These are phyloP conservation scores for Pteria penguin DNA, from an alignment of 2,888 invertebrate species.

Conservation along the genomic window DNA sequence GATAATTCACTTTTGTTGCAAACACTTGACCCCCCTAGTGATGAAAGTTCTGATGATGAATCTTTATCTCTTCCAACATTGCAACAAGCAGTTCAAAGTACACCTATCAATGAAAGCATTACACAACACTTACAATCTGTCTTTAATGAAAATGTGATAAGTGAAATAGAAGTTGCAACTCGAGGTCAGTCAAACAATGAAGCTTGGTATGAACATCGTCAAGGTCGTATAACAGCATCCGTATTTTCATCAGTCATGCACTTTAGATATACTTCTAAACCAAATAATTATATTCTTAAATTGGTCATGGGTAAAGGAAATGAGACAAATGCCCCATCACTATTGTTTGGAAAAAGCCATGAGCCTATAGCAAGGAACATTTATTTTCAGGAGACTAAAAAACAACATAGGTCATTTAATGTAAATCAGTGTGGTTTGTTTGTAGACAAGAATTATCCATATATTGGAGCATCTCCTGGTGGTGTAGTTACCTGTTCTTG, in stretches of 20 bases:
- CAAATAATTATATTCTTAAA: too few species aligned
- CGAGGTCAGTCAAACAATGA: background rate
- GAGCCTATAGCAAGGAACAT: slow-evolving; percentile 6
- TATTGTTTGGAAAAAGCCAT: slow-evolving; percentile 5
- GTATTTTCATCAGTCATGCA: slow-evolving; percentile 8
- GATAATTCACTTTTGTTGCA: background rate
- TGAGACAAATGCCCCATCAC: background rate
- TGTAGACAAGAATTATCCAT: background rate
- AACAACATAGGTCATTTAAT: background rate
- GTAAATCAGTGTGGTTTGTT: slow-evolving; percentile 8
- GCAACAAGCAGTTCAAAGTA: too few species aligned
- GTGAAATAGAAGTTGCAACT: background rate
- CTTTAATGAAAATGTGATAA: background rate
- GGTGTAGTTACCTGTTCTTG: slow-evolving; percentile 11
- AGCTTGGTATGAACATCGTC: slow-evolving; percentile 10
- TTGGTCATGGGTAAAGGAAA: too few species aligned
- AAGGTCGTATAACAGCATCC: too few species aligned
- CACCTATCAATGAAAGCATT: too few species aligned
- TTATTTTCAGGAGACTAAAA: slow-evolving; percentile 1
- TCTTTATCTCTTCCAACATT: too few species aligned
- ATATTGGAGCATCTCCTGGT: slow-evolving; percentile 24
- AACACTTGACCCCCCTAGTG: background rate
- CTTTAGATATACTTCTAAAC: background rate
- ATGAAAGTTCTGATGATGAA: too few species aligned
- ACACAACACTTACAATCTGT: too few species aligned